A percentile compares a stretch with the other conserved stretches of the same genome.
phyloP scores from a whole-genome alignment of 1,140 invertebrate genomes.

The Calosoma granatense region DNA sequence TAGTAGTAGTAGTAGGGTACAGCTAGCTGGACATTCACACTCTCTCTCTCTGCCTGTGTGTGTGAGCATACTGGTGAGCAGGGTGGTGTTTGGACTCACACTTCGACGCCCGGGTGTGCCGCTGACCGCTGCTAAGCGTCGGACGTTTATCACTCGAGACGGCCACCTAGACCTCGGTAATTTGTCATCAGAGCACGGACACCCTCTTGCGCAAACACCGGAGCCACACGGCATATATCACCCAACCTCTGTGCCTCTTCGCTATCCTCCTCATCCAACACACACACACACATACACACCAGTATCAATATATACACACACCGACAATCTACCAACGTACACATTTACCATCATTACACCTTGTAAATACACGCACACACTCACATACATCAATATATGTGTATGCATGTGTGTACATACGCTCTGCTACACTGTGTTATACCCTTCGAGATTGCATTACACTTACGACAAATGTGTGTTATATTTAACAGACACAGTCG shows the following conservation, averaged over 20 bases:
- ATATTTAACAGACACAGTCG: not conserved
- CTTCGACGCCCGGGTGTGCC: not conserved
- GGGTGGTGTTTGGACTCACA: not conserved
- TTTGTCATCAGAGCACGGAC: not conserved
- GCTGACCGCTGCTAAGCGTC: not conserved
- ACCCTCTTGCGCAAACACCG: not conserved
- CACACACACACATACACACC: not conserved
- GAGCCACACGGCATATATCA: not conserved
- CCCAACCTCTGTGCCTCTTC: no score
- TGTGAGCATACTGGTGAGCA: no score
- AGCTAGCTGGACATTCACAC: no score
- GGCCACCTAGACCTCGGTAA: not conserved
- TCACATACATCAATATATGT: no score
- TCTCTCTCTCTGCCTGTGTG: no score
- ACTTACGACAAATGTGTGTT: not conserved
- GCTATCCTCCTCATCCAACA: not conserved
- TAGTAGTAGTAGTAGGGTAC: no score
- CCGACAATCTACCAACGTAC: no score
- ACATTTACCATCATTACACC: no score
- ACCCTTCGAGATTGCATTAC: not conserved
- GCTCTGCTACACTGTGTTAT: no score
- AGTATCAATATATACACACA: not conserved
- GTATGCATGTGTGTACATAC: not conserved
- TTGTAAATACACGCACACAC: no score
- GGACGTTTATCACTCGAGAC: not conserved